Evolutionary conservation across 2,113 vertebrate species (phyloP).

Genomic region (Crotalus horridus): DNA sequence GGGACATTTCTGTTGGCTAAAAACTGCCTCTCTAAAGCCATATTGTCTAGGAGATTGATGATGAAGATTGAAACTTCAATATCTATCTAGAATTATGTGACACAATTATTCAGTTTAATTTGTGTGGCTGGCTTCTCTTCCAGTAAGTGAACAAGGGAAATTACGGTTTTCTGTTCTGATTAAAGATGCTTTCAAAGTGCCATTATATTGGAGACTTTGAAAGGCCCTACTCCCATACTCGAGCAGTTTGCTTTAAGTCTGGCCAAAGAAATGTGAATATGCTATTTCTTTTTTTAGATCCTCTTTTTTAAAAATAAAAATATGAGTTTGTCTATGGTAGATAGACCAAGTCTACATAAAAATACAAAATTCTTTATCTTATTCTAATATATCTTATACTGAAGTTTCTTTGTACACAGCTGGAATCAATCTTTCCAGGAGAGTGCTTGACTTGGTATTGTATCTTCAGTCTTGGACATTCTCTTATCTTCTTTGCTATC

Average conservation of each 20-base stretch:
- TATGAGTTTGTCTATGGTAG: neutral
- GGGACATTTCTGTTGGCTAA: constrained; percentile 49
- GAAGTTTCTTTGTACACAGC: neutral
- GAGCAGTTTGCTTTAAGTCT: neutral
- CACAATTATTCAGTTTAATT: constrained; percentile 34
- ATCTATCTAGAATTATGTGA: constrained; percentile 6
- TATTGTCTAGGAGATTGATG: constrained; percentile 41
- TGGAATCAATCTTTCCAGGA: neutral
- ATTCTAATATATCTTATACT: neutral
- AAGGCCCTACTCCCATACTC: neutral
- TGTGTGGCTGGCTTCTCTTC: constrained; percentile 32
- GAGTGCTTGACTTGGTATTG: neutral
- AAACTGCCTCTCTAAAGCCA: constrained; percentile 57
- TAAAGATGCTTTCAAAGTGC: neutral
- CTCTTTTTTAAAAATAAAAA: neutral
- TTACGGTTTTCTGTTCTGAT: neutral
- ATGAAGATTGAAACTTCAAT: constrained; percentile 20
- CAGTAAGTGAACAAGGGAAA: constrained; percentile 36
- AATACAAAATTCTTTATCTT: neutral
- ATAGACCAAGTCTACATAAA: neutral
- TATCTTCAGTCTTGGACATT: neutral
- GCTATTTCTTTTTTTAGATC: neutral
- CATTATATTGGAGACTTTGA: neutral
- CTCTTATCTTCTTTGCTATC: neutral
- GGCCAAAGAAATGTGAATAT: neutral